Conservation (phyloP, 2,113 vertebrate species). For the Theropithecus gelada region DNA sequence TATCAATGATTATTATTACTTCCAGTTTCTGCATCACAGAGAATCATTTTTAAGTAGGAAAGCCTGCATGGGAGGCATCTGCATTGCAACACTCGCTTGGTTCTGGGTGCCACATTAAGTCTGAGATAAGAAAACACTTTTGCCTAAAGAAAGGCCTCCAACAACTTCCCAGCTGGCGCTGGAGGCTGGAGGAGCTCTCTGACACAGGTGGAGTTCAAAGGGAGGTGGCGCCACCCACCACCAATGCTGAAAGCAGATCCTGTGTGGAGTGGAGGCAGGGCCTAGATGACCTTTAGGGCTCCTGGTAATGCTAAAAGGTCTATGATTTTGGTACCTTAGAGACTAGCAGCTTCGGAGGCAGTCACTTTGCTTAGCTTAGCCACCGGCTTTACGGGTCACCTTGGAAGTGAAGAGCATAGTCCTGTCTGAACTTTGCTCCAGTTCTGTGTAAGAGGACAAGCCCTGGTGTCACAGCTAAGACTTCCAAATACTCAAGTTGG, state of each 20-base stretch:
- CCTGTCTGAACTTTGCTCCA: not conserved
- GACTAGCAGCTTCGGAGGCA: no score
- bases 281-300: not conserved
- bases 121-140: not conserved
- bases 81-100: not conserved
- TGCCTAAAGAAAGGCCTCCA: not conserved
- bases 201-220: not conserved
- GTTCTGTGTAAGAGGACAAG: not conserved
- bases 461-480: not conserved
- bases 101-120: not conserved
- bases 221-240: no score
- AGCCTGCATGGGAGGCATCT: not conserved
- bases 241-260: not conserved
- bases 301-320: not conserved
- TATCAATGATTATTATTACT: not conserved
- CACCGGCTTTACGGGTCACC: not conserved
- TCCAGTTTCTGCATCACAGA: not conserved
- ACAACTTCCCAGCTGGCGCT: not conserved
- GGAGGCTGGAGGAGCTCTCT: not conserved
- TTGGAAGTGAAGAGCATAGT: not conserved
- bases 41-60: constrained; percentile 8
- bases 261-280: not conserved
- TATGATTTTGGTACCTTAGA: not conserved
- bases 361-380: not conserved
- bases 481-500: not conserved